Evolutionary conservation across 2,888 invertebrate species (phyloP).

Genomic region (Creontiades dilutus): DNA sequence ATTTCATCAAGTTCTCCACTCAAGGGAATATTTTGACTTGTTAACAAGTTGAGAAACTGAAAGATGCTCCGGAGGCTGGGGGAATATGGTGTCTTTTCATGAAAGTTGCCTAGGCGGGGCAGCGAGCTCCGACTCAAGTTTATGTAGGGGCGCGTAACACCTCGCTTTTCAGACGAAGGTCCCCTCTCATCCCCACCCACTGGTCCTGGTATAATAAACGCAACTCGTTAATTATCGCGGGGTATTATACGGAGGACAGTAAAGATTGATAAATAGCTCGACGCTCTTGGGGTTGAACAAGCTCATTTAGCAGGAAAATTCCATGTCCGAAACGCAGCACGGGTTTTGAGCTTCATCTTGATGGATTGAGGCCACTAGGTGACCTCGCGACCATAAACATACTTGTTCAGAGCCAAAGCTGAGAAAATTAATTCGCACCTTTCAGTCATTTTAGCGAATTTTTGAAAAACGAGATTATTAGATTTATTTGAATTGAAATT

Average conservation of each 20-base stretch:
- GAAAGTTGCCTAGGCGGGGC: background rate
- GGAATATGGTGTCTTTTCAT: constrained; percentile 18
- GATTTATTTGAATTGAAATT: too few relatives aligned
- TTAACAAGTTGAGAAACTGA: constrained; percentile 52
- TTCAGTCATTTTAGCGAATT: too few relatives aligned
- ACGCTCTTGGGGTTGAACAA: constrained; percentile 44
- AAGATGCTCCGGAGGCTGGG: constrained; percentile 2
- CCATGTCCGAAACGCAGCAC: background rate
- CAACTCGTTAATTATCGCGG: constrained; percentile 43
- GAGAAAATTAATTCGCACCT: too few relatives aligned
- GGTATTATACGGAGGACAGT: constrained; percentile 36
- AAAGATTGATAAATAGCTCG: constrained; percentile 56
- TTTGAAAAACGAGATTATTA: too few relatives aligned
- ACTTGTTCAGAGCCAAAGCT: background rate
- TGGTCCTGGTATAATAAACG: constrained; percentile 25
- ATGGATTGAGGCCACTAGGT: background rate
- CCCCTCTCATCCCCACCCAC: background rate
- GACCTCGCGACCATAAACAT: constrained; percentile 1
- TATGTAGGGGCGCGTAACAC: background rate
- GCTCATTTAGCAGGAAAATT: constrained; percentile 20
- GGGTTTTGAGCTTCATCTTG: background rate
- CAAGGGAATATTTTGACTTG: constrained; percentile 49
- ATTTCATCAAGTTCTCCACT: constrained; percentile 28
- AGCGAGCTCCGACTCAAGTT: background rate
- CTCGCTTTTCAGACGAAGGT: background rate